Evolutionary conservation across 2,888 invertebrate genomes (phyloP), one percentile per base, ranked within the genome.

Genomic region (Sipha maydis): DNA sequence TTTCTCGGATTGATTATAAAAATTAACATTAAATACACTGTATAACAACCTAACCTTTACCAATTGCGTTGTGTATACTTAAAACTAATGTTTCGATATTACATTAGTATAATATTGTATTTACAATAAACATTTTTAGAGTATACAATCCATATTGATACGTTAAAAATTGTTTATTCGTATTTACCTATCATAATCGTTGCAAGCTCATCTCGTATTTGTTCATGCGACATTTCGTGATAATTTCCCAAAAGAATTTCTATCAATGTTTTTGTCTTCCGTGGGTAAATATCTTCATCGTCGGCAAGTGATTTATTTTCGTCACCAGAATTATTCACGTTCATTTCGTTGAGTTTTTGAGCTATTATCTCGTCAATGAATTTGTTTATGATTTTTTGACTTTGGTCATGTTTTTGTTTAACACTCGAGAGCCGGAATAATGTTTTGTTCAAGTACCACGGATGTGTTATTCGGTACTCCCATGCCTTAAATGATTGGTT

Each of bases 121-220:
- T 3, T 48, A 11, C 14, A 48, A 14, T 41, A 41, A 5, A 41
- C 11, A 11, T 48, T 48, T 48, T 48, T 48, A 14, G 14, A 48
- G 14, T 48, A 11, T 48, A 48, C 48, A 14, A 48, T 48, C 48
- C 48, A 14, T 14, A 48, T 14, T 48, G 48, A 48, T 48, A 1
- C 14, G 14, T 48, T 14, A 48, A 11, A 14, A 11, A 48, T 14
- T 48, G 1, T 48, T 48, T 14, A 48, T 14, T 48, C 14, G 48
- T 48, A 79, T 38, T 86, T 31, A 88, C 89, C 90, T 21, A 89
- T 89, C 73, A 90, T 89, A n/a, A 90, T 89, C 0, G 90, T 90
- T 8, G 89, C 89, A 3, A 89, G 83, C 79, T 90, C 90, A 85
- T 90, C 90, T 76, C 89, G 83, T 79, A 89, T 54, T 79, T 89